phyloP scores from a whole-genome alignment of 2,113 vertebrate genomes.

The Pteronura brasiliensis region DNA sequence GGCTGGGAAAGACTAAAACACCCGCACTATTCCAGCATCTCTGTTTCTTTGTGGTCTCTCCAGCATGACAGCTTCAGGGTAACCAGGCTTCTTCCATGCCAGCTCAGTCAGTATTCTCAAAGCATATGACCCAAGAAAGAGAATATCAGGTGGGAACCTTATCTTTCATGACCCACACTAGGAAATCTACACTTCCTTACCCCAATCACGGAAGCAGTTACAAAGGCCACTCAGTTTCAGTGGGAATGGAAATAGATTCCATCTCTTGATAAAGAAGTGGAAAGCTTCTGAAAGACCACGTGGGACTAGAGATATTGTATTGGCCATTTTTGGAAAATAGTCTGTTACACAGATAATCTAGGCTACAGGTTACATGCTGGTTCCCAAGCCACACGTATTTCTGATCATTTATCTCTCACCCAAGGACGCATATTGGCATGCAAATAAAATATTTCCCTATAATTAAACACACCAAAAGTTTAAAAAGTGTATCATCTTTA shows the following conservation, averaged over 20 bases:
- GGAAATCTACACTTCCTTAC: background rate
- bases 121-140: background rate
- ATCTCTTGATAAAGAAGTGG: background rate
- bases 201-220: background rate
- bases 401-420: background rate
- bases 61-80: background rate
- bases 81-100: background rate
- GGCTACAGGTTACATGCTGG: background rate
- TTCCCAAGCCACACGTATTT: background rate
- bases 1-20: background rate
- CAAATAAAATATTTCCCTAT: conserved; percentile 26
- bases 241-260: background rate
- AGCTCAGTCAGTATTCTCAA: background rate
- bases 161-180: background rate
- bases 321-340: conserved; percentile 4
- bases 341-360: background rate
- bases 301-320: background rate
- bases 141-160: background rate
- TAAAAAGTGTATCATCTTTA: conserved; percentile 22
- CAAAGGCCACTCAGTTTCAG: background rate
- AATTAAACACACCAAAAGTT: conserved; percentile 30
- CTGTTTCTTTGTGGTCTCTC: background rate
- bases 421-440: background rate
- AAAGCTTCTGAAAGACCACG: conserved; percentile 22
- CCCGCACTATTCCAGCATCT: background rate